Conservation (phyloP, 2,113 vertebrate species). For the Colaptes auratus region DNA sequence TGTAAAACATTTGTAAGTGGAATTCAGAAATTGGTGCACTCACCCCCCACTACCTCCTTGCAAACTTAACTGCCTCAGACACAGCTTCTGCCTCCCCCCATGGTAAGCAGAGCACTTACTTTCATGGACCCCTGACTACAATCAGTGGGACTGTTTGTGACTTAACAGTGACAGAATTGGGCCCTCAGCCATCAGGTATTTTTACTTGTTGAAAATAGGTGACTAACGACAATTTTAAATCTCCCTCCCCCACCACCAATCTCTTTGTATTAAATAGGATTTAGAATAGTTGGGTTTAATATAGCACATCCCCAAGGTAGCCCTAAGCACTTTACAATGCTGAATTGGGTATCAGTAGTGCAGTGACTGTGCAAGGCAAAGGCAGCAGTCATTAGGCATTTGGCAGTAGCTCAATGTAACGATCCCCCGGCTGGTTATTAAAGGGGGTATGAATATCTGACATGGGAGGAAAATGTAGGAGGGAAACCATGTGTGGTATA, state of each 20-base stretch:
- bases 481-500: conserved; percentile 53
- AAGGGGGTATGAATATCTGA: conserved; percentile 66
- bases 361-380: conserved; percentile 41
- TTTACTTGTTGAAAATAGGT: conserved; percentile 58
- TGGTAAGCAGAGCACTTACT: neutral
- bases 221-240: conserved; percentile 54
- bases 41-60: conserved; percentile 44
- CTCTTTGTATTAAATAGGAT: conserved; percentile 75
- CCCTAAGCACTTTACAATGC: conserved; percentile 77
- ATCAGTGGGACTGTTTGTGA: neutral
- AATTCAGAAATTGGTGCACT: conserved; percentile 25
- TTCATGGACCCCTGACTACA: neutral
- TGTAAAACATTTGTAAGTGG: conserved; percentile 52
- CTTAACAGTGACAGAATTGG: neutral
- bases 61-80: conserved; percentile 34
- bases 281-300: conserved; percentile 71
- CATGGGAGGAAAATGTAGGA: conserved; percentile 66
- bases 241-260: conserved; percentile 19
- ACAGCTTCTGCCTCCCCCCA: neutral
- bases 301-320: conserved; percentile 69
- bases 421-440: conserved; percentile 72
- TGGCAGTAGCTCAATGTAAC: conserved; percentile 73
- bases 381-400: conserved; percentile 70
- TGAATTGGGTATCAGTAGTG: conserved; percentile 60
- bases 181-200: conserved; percentile 38